A percentile compares a stretch with the other conserved stretches of the same genome.
phyloP scores from a whole-genome alignment of 2,113 vertebrate genomes.

The Coreoperca whiteheadi region DNA sequence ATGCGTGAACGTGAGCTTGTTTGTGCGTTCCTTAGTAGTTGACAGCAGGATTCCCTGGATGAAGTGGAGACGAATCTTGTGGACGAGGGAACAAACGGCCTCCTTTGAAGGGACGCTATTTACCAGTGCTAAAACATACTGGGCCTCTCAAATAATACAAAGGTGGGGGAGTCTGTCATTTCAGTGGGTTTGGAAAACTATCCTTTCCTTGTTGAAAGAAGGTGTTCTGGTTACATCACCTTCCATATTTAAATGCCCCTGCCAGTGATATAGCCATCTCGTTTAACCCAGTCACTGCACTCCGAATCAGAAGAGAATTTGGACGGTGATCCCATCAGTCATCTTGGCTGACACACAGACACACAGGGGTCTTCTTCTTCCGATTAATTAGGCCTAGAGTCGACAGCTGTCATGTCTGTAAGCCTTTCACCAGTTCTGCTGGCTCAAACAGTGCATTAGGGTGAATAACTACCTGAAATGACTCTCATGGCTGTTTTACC shows the following conservation, averaged over 20 bases:
- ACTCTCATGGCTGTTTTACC: neutral
- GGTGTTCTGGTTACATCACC: slow-evolving; percentile 36
- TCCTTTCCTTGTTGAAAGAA: slow-evolving; percentile 40
- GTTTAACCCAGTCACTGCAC: slow-evolving; percentile 19
- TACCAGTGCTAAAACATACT: slow-evolving; percentile 43
- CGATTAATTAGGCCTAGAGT: slow-evolving; percentile 70
- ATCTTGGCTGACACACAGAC: slow-evolving; percentile 37
- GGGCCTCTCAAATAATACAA: slow-evolving; percentile 48
- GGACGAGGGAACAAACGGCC: slow-evolving; percentile 32
- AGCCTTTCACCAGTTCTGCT: slow-evolving; percentile 39
- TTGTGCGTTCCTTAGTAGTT: slow-evolving; percentile 75
- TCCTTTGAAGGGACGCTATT: slow-evolving; percentile 39
- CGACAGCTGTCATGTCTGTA: slow-evolving; percentile 68
- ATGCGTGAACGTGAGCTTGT: slow-evolving; percentile 2
- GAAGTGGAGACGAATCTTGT: slow-evolving; percentile 53
- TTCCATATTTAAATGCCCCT: slow-evolving; percentile 21
- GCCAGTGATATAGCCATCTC: slow-evolving; percentile 8
- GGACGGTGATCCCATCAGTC: slow-evolving; percentile 24
- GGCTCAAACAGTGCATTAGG: slow-evolving; percentile 23
- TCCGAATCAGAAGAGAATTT: slow-evolving; percentile 20
- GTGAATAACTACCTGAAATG: slow-evolving; percentile 31
- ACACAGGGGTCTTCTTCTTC: slow-evolving; percentile 53
- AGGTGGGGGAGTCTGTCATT: slow-evolving; percentile 31
- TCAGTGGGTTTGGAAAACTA: slow-evolving; percentile 46
- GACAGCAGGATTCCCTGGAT: slow-evolving; percentile 73